Conservation (phyloP, 2,113 vertebrate species). For the Tetrax tetrax region DNA sequence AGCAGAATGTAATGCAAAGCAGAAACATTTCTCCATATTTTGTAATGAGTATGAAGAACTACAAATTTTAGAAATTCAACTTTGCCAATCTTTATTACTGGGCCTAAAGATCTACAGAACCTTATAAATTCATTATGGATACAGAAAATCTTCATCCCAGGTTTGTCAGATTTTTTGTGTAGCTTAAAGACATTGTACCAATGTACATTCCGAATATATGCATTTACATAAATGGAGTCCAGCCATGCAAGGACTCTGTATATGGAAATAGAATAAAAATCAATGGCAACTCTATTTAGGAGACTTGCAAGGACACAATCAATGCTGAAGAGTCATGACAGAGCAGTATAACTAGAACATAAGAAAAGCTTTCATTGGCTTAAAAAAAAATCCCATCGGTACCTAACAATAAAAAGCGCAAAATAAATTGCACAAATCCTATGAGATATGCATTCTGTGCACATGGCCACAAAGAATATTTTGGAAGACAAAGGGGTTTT, state of each 20-base stretch:
- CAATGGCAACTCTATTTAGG: conserved; percentile 13
- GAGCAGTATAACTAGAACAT: not conserved
- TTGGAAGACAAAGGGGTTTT: not conserved
- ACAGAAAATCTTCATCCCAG: not conserved
- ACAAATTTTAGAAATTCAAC: not conserved
- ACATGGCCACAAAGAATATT: not conserved
- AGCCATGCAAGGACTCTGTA: not conserved
- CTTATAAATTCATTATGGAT: not conserved
- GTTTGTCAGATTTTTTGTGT: not conserved
- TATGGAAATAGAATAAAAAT: conserved; percentile 15
- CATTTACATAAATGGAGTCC: conserved; percentile 14
- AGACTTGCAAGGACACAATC: not conserved
- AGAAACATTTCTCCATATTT: not conserved
- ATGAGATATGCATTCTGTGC: not conserved
- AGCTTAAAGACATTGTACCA: not conserved
- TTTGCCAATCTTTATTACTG: not conserved
- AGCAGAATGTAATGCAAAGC: not conserved
- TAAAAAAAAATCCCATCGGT: not conserved
- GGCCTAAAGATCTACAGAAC: not conserved
- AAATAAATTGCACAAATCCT: not conserved
- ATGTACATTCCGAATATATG: not conserved
- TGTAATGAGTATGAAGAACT: not conserved
- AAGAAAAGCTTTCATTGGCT: not conserved
- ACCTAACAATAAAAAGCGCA: not conserved
- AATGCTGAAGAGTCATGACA: not conserved